Conservation (phyloP, 2,888 invertebrate genomes). For the Tricholauxania praeusta region DNA sequence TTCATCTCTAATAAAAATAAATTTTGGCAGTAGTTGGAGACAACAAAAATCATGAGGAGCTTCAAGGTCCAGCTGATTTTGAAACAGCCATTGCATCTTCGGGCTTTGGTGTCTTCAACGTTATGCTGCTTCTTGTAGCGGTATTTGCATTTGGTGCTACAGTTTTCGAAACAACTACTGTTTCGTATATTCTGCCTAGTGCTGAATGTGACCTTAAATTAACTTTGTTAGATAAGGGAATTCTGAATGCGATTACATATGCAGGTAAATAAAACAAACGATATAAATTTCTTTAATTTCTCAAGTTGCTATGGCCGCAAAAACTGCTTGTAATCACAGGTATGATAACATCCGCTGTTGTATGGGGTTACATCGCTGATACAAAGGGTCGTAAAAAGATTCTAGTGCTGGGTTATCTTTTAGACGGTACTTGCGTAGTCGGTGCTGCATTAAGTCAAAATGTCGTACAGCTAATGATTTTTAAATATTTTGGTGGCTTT, state of each 20-base stretch:
- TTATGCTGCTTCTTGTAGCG: conserved; percentile 72
- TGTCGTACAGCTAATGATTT: conserved; percentile 74
- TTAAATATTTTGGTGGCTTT: conserved; percentile 80
- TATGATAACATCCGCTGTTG: conserved; percentile 79
- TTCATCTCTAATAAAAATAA: no score
- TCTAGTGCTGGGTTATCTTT: conserved; percentile 75
- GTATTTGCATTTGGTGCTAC: conserved; percentile 77
- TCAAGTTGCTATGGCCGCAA: no score
- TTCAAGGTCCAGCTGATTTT: conserved; percentile 70
- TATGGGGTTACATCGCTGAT: conserved; percentile 85
- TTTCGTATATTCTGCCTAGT: conserved; percentile 79
- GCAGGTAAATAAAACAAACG: conserved; percentile 69
- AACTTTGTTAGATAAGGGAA: conserved; percentile 77
- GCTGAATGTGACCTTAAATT: conserved; percentile 81
- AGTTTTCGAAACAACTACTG: conserved; percentile 78
- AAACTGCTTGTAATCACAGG: conserved; percentile 29
- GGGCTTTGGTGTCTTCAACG: conserved; percentile 79
- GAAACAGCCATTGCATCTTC: conserved; percentile 77
- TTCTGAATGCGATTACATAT: conserved; percentile 78
- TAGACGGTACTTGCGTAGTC: conserved; percentile 75
- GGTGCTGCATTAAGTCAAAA: conserved; percentile 75
- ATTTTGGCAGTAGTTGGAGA: no score
- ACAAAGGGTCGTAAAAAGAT: conserved; percentile 77
- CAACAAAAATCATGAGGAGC: no score
- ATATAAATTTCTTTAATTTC: no score